Evolutionary conservation across 2,797 vertebrate species (phyloP).

Genomic region (Echiichthys vipera): DNA sequence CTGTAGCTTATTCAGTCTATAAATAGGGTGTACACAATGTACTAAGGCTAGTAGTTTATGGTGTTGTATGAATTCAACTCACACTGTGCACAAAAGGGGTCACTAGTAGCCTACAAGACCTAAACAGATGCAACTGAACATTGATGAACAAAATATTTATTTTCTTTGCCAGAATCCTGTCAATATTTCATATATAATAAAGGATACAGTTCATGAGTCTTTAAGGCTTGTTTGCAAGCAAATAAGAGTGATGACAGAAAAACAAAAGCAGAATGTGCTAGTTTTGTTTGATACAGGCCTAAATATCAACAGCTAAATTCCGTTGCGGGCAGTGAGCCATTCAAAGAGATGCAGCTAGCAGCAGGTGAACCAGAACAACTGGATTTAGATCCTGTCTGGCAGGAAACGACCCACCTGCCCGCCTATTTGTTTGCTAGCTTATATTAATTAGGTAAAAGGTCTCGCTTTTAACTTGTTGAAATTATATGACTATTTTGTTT

Average conservation of each 20-base stretch:
- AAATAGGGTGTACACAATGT: neutral
- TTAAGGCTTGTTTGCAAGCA: neutral
- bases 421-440: neutral
- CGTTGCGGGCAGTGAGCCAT: neutral
- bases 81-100: neutral
- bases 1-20: neutral
- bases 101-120: neutral
- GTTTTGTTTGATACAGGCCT: neutral
- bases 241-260: neutral
- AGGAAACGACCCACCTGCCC: neutral
- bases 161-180: neutral
- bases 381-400: constrained; percentile 44
- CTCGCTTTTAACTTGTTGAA: neutral
- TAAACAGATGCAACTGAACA: neutral
- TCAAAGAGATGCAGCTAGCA: constrained; percentile 6
- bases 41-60: constrained; percentile 9
- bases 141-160: neutral
- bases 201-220: neutral
- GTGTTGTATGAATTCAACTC: constrained; percentile 24
- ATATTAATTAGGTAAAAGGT: neutral
- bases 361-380: constrained; percentile 64
- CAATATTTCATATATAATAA: neutral
- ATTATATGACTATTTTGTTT: neutral
- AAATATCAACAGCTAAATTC: neutral
- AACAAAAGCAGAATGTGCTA: neutral